phyloP scores from a whole-genome alignment of 2,113 vertebrate species.

The Mustelus asterias region DNA sequence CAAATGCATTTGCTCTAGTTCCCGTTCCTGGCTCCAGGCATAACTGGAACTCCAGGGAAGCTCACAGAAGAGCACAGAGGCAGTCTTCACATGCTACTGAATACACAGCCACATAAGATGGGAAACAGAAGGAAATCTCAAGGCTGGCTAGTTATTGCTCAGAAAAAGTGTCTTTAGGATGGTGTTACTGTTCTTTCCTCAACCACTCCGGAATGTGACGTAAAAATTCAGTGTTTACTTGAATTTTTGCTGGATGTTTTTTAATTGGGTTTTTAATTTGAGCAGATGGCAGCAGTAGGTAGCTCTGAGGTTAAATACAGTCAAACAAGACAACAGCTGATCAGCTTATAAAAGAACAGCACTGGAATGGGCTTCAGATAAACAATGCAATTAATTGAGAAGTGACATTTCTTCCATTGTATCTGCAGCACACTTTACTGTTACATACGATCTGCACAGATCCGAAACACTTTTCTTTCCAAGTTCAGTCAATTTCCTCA shows the following conservation, averaged over 20 bases:
- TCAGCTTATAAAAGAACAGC: not conserved
- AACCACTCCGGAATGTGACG: not conserved
- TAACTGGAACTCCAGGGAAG: slow-evolving; percentile 59
- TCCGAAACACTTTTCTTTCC: not conserved
- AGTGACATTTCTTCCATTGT: not conserved
- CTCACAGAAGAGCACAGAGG: slow-evolving; percentile 59
- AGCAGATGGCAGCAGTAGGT: not conserved
- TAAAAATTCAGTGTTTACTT: not conserved
- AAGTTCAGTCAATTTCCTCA: not conserved
- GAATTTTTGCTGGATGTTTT: not conserved
- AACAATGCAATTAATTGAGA: not conserved
- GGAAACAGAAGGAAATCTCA: slow-evolving; percentile 68
- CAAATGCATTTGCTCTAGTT: slow-evolving; percentile 98
- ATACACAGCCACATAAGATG: slow-evolving; percentile 64
- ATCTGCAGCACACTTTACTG: not conserved
- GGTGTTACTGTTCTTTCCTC: not conserved
- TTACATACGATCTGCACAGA: not conserved
- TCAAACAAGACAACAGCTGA: not conserved
- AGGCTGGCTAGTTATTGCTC: not conserved
- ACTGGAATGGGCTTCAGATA: not conserved
- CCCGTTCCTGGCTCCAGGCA: slow-evolving; percentile 79
- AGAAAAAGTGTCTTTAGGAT: not conserved
- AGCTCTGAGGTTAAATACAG: not conserved
- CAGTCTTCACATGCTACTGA: slow-evolving; percentile 82
- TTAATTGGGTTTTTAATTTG: not conserved